These are phyloP conservation scores for Trissoscelio sp. DNA, from an alignment of 2,888 invertebrate genomes.

Conservation along the genomic window DNA sequence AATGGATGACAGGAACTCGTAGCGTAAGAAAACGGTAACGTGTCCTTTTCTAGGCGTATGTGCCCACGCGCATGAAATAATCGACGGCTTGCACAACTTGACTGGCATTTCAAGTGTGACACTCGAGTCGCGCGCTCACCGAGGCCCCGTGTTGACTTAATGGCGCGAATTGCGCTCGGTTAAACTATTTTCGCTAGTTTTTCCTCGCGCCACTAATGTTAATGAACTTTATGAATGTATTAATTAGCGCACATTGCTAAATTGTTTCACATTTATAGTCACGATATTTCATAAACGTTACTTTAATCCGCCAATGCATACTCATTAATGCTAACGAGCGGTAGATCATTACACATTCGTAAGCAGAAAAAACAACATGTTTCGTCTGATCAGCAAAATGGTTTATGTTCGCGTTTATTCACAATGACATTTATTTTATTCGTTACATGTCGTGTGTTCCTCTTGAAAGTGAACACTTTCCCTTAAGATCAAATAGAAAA, in stretches of 20 bases:
- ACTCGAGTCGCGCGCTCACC: slow-evolving; percentile 4
- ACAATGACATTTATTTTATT: no score
- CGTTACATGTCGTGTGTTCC: no score
- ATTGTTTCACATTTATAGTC: slow-evolving; percentile 20
- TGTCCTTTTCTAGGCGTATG: slow-evolving; percentile 31
- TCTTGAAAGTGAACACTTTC: no score
- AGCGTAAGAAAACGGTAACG: slow-evolving; percentile 27
- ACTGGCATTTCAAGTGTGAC: slow-evolving; percentile 39
- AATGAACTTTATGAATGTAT: slow-evolving; percentile 24
- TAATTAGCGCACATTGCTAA: slow-evolving; percentile 26
- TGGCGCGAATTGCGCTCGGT: slow-evolving; percentile 1
- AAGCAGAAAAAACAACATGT: neutral
- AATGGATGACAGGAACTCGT: slow-evolving; percentile 44
- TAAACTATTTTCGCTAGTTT: slow-evolving; percentile 7
- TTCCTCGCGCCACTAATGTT: slow-evolving; percentile 10
- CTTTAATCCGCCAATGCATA: slow-evolving; percentile 4
- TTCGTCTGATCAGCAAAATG: slow-evolving; percentile 12
- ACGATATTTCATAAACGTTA: slow-evolving; percentile 21
- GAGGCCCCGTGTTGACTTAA: slow-evolving; percentile 2
- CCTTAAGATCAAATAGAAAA: no score
- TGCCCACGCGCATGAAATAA: slow-evolving; percentile 47
- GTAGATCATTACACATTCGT: neutral
- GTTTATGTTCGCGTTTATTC: no score
- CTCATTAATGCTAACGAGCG: slow-evolving; percentile 21
- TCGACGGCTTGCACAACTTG: slow-evolving; percentile 46